Base-by-base conservation (phyloP, 2,113 vertebrate genomes). In the Rhizomys pruinosus region DNA sequence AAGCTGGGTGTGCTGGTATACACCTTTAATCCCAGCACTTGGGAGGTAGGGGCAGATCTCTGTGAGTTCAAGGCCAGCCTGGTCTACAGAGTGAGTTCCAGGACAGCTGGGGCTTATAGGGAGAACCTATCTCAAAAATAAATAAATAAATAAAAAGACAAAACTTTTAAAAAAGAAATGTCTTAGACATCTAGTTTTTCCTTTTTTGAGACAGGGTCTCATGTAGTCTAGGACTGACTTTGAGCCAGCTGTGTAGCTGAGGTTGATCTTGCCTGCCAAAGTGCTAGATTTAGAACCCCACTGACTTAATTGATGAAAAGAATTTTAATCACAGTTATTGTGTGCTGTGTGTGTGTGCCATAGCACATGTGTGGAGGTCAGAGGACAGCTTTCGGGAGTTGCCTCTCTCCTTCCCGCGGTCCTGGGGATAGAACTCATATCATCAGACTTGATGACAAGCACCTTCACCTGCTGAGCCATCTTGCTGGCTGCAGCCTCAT, bases 171-270 rank as follows among this genome's bases (percentile, higher is more conserved):
- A n/a, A n/a, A n/a, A n/a, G n/a, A n/a, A n/a, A n/a, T n/a, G n/a
- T n/a, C n/a, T n/a, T 81, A 44, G 17, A 32, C 17, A 39, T 93
- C 91, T 94, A 79, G 73, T 79, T 86, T 52, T 47, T 88, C 64
- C 19, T 78, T 57, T 47, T 78, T 78, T 57, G 52, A 57, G 20
- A 23, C 32, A 77, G 47, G 29, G 17, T 55, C 74, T 77, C 9
- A 10, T 20, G 44, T 77, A 52, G 76, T 2, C 47, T 16, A 55
- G 47, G 32, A 32, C 47, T n/a, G 32, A 5, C 5, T 57, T 55
- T 78, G 39, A 73, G 22, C 42, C 37, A 5, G 22, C 25, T 73
- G 37, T 73, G 37, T 27, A 73, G 39, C 39, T 19, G 15, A 69
- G 66, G 5, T 5, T 3, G 37, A 11, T 74, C 47, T 55, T 29